Conservation (phyloP, 2,888 invertebrate species). For the Drosophila ustulata region DNA sequence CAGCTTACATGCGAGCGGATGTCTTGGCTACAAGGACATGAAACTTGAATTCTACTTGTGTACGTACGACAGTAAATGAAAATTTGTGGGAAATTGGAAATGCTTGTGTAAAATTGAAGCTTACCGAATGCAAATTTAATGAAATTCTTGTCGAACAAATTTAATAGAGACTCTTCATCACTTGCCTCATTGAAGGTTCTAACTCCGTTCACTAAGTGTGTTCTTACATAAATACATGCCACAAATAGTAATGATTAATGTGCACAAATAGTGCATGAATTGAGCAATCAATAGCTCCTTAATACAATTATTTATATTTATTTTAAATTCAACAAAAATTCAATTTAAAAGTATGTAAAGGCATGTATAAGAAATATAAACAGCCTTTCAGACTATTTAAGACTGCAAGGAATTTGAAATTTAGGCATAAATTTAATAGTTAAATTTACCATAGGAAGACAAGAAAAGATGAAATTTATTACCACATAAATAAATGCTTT, state of each 20-base stretch:
- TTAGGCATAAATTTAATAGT: too few species aligned
- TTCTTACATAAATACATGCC: background rate
- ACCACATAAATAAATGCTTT: background rate
- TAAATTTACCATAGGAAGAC: too few species aligned
- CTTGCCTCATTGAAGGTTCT: background rate
- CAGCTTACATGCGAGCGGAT: conserved; percentile 43
- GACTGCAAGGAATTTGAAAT: too few species aligned
- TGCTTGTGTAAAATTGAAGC: conserved; percentile 1
- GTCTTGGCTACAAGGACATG: conserved; percentile 29
- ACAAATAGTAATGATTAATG: background rate
- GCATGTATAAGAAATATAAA: too few species aligned
- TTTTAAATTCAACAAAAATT: too few species aligned
- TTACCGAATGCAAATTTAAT: background rate
- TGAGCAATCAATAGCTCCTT: too few species aligned
- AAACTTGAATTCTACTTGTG: conserved; percentile 25
- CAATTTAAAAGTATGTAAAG: too few species aligned
- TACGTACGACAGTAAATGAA: conserved; percentile 14
- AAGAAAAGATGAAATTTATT: background rate
- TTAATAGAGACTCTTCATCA: background rate
- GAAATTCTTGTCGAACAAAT: background rate
- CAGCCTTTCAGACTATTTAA: too few species aligned
- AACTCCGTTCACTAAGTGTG: too few species aligned
- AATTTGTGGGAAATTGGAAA: conserved; percentile 10
- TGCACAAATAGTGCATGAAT: background rate
- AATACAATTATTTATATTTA: too few species aligned